Evolutionary conservation across 2,888 invertebrate species (phyloP).

Genomic region (Coelopa pilipes): DNA sequence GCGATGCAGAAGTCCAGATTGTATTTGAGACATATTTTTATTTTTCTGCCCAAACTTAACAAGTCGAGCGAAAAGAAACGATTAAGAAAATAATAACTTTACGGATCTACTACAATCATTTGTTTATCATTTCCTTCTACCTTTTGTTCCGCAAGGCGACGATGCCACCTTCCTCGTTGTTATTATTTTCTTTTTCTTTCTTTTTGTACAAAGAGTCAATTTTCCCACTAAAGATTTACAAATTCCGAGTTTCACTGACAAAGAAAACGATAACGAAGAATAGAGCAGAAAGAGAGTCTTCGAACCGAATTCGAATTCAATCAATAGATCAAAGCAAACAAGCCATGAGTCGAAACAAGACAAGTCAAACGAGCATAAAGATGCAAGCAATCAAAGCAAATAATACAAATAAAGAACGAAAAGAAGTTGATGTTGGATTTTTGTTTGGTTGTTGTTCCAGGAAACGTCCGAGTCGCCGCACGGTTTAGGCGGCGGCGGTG

Average conservation of each 20-base stretch:
- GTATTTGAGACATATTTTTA: too few relatives aligned
- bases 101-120: conserved; percentile 35
- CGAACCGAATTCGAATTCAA: conserved; percentile 47
- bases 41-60: too few relatives aligned
- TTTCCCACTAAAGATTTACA: conserved; percentile 36
- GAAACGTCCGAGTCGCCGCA: conserved; percentile 78
- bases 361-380: conserved; percentile 43
- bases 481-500: conserved; percentile 70
- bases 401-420: conserved; percentile 48
- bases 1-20: too few relatives aligned
- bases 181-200: conserved; percentile 26
- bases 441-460: conserved; percentile 87
- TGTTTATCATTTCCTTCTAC: conserved; percentile 18
- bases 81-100: conserved; percentile 40
- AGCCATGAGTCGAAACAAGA: conserved; percentile 46
- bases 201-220: conserved; percentile 20
- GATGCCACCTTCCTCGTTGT: conserved; percentile 41
- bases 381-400: conserved; percentile 43
- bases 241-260: conserved; percentile 33
- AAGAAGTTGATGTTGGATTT: conserved; percentile 89
- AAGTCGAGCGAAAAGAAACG: conserved; percentile 31
- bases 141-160: conserved; percentile 36
- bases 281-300: conserved; percentile 43
- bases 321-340: conserved; percentile 38
- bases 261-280: conserved; percentile 40